phyloP scores from a whole-genome alignment of 1,140 invertebrate species.

The Trachymyrmex cornetzi region DNA sequence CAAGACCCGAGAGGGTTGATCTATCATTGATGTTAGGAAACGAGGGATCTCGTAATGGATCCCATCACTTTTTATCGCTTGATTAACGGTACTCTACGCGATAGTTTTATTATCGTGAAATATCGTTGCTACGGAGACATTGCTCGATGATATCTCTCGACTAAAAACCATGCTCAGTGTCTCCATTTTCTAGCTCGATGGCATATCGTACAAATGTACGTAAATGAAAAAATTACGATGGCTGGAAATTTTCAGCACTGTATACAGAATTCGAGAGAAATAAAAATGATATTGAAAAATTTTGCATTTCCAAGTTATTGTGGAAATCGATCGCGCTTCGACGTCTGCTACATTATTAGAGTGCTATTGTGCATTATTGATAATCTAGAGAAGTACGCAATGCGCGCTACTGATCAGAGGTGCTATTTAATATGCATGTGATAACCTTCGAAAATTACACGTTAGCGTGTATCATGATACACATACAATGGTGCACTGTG shows the following conservation, averaged over 20 bases:
- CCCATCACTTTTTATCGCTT: constrained; percentile 6
- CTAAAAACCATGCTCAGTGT: constrained; percentile 26
- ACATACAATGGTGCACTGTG: neutral
- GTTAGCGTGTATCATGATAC: neutral
- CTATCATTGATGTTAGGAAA: neutral
- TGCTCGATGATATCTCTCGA: constrained; percentile 22
- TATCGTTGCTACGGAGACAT: neutral
- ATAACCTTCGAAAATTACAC: constrained; percentile 9
- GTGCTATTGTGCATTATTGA: constrained; percentile 22
- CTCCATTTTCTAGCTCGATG: neutral
- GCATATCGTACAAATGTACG: neutral
- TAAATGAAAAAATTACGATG: neutral
- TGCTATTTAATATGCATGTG: constrained; percentile 26
- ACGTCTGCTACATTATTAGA: constrained; percentile 2
- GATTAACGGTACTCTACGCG: neutral
- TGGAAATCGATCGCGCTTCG: constrained; percentile 18
- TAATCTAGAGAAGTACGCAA: constrained; percentile 1
- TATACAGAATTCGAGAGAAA: neutral
- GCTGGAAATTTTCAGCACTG: neutral
- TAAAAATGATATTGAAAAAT: neutral
- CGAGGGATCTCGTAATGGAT: neutral
- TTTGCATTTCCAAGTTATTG: neutral
- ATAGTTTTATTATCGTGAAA: neutral
- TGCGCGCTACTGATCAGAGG: constrained; percentile 30
- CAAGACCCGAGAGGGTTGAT: neutral